Conservation (phyloP, 2,888 invertebrate species). For the Drosophila planitibia region DNA sequence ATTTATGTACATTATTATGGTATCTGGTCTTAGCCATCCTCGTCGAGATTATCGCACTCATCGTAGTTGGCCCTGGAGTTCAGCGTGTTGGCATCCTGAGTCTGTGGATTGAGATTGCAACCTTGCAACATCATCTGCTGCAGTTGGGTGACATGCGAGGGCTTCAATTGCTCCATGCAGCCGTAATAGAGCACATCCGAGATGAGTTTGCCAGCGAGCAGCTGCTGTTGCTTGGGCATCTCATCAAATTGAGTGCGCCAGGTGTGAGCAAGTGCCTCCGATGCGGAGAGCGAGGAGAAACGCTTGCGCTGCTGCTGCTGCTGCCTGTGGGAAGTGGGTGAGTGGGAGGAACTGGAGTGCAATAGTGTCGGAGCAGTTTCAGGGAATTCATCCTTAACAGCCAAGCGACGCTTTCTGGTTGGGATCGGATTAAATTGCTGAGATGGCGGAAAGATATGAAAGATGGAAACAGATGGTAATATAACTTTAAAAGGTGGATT, state of each 20-base stretch:
- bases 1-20: background rate
- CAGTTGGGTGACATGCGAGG: conserved; percentile 43
- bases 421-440: background rate
- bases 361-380: background rate
- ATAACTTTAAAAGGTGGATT: background rate
- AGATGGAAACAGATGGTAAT: background rate
- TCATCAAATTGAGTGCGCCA: conserved; percentile 50
- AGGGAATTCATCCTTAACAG: conserved; percentile 17
- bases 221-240: conserved; percentile 34
- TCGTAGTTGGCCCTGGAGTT: background rate
- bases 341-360: background rate
- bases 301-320: conserved; percentile 5
- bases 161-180: conserved; percentile 48
- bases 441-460: too few relatives aligned
- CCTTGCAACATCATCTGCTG: conserved; percentile 38
- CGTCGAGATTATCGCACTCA: conserved; percentile 13
- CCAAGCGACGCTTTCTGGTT: conserved; percentile 28
- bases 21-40: background rate
- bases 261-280: conserved; percentile 42
- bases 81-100: conserved; percentile 3
- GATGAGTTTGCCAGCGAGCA: conserved; percentile 46
- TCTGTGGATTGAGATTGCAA: background rate
- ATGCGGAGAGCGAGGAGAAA: conserved; percentile 6
- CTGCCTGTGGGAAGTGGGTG: background rate
- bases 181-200: conserved; percentile 53